Percentiles rank a stretch among this genome's conserved stretches.
Evolutionary conservation across 2,797 vertebrate species (phyloP).

Genomic region (Molothrus ater): DNA sequence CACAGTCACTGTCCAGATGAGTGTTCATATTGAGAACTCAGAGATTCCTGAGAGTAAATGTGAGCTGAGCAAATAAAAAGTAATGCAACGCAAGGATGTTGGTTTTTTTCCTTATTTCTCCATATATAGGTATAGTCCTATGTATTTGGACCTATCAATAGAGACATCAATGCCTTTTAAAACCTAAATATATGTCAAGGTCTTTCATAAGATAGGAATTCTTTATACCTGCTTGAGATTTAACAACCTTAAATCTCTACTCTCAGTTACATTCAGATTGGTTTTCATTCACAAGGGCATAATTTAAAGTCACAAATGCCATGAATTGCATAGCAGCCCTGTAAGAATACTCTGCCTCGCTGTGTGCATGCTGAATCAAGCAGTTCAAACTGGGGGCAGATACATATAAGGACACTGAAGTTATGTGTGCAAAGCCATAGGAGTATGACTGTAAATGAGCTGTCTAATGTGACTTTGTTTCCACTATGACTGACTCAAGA

Average conservation of each 20-base stretch:
- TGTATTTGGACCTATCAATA: background rate
- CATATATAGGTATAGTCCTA: background rate
- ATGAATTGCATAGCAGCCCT: background rate
- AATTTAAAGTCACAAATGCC: background rate
- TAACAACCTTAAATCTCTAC: background rate
- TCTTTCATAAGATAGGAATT: background rate
- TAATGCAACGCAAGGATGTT: background rate
- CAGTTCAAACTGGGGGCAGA: conserved; percentile 3
- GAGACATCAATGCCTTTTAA: background rate
- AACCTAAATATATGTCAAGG: background rate
- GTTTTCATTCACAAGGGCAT: background rate
- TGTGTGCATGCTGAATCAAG: background rate
- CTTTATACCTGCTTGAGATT: background rate
- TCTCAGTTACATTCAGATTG: background rate
- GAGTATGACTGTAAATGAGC: background rate
- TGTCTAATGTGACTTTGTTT: background rate
- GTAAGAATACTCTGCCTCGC: background rate
- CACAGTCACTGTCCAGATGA: background rate
- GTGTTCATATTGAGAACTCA: background rate
- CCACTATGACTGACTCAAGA: background rate
- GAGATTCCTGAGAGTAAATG: background rate
- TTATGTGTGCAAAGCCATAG: background rate
- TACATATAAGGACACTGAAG: background rate
- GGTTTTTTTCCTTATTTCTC: rapidly evolving
- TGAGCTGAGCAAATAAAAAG: background rate